Conservation (phyloP, 1,140 invertebrate species). For the Neodiprion pinetum region DNA sequence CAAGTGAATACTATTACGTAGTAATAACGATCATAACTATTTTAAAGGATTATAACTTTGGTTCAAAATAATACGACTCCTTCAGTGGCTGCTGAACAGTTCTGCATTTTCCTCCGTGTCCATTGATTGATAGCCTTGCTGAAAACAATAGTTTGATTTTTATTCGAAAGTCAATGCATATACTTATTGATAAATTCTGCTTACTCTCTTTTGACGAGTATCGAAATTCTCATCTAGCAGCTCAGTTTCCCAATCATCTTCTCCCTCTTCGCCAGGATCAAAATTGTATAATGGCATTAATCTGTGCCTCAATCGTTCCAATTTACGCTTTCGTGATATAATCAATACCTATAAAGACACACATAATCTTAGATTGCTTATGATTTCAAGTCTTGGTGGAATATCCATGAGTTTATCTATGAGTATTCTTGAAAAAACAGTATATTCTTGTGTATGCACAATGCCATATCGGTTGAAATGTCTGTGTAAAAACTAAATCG, state of each 20-base stretch:
- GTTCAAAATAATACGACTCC: background rate
- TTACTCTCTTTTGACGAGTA: slow-evolving; percentile 54
- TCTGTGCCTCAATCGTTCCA: slow-evolving; percentile 68
- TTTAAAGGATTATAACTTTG: background rate
- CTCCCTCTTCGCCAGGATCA: slow-evolving; percentile 68
- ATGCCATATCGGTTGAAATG: background rate
- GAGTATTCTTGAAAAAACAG: background rate
- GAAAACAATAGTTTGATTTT: slow-evolving; percentile 34
- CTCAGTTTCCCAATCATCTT: slow-evolving; percentile 70
- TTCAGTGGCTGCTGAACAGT: slow-evolving; percentile 42
- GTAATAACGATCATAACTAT: background rate
- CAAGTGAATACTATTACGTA: background rate
- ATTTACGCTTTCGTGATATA: slow-evolving; percentile 60
- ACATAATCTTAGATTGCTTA: background rate
- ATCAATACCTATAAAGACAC: slow-evolving; percentile 54
- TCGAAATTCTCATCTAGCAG: slow-evolving; percentile 59
- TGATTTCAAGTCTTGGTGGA: too few relatives aligned
- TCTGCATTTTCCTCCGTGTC: slow-evolving; percentile 55
- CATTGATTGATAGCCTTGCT: slow-evolving; percentile 59
- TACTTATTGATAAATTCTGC: slow-evolving; percentile 23
- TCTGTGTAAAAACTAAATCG: slow-evolving; percentile 3
- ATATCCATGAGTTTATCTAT: slow-evolving; percentile 4
- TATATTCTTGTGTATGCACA: too few relatives aligned
- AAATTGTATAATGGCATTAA: slow-evolving; percentile 74
- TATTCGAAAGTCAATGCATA: slow-evolving; percentile 13